Base-by-base conservation (phyloP, 2,797 vertebrate species). In the Anniella stebbinsi region DNA sequence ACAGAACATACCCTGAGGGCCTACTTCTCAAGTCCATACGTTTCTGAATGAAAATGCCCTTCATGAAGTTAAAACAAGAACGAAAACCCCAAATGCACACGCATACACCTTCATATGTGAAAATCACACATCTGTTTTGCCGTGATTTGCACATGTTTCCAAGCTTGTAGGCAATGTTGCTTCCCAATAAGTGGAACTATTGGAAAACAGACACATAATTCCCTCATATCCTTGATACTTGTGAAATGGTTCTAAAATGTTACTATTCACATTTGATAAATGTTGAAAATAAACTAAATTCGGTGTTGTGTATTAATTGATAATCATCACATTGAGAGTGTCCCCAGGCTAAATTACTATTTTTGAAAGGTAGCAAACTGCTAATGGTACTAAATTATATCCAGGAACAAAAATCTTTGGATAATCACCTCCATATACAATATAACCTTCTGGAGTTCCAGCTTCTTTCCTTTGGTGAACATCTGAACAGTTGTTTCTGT, bases 401-500 rank as follows among this genome's bases (percentile, higher is more conserved):
- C 67, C 11, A 10, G 15, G 25, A 36, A 28, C 28, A 41, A 80
- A 70, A 18, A 69, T n/a, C n/a, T 82, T 82, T 25, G 30, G 38
- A 9, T 73, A 70, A 30, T 48, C 54, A 82, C 11, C n/a, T 87
- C 76, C 54, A 21, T n/a, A 9, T 51, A 78, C 6, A 67, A 30
- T 78, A 57, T 9, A 63, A 36, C 33, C 33, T 51, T n/a, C 8
- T 54, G 66, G 51, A 54, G 23, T 13, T 73, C 41, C 36, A 82
- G 3, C 7, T 63, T 25, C 30, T 87, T 84, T 36, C 36, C 72
- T n/a, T 13, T 3, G 10, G 1, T 6, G 77, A 75, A 85, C 13
- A 86, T 63, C 38, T 25, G 4, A 93, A 87, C n/a, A 91, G 21
- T 36, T 87, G 92, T 89, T 81, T 3, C 81, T 86, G 83, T 87